Base-by-base conservation (phyloP, 2,888 invertebrate species). In the Dioctria rufipes region DNA sequence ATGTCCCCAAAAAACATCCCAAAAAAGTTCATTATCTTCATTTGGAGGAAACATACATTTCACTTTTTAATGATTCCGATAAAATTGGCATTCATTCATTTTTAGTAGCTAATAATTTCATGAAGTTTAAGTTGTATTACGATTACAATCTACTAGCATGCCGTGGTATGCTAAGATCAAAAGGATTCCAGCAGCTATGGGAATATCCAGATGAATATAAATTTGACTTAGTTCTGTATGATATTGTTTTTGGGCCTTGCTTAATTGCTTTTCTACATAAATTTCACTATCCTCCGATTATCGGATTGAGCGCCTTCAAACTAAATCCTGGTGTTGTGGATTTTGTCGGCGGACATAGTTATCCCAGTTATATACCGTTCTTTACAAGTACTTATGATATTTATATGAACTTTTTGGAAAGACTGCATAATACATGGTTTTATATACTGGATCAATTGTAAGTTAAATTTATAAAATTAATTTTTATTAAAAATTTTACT, bases 151-250 rank as follows among this genome's bases (percentile, higher is more conserved):
- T 81, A 66, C 60, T 75, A 0, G 58, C 79, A 11, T 84, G 84
- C 75, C 66, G 78, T 11, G 84, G 83, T 1, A 80, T 75, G 3
- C 6, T 83, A 0, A 51, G 83, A 54, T 83, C 86, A 0, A 83
- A 85, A 8, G 86, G 86, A 2, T 84, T 87, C 25, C 73, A 85
- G 51, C 78, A 73, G 25, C 81, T 86, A 4, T 77, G 85, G 65
- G 83, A 85, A 42, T 86, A 87, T 81, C 85, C 86, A 0, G 73
- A 84, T 51, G 83, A 85, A 80, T 86, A 86, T 77, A 85, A 85
- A 73, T 86, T 87, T 79, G 87, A 87, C 82, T 61, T 86, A 4
- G 85, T 88, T 11, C 80, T 88, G 3, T 81, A 85, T 9, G 87
- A 87, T 75, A 80, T 86, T 25, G 85, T 85, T 1, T 51, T 82